Evolutionary conservation across 2,113 vertebrate genomes (phyloP).

Genomic region (Paraplagusia blochii): DNA sequence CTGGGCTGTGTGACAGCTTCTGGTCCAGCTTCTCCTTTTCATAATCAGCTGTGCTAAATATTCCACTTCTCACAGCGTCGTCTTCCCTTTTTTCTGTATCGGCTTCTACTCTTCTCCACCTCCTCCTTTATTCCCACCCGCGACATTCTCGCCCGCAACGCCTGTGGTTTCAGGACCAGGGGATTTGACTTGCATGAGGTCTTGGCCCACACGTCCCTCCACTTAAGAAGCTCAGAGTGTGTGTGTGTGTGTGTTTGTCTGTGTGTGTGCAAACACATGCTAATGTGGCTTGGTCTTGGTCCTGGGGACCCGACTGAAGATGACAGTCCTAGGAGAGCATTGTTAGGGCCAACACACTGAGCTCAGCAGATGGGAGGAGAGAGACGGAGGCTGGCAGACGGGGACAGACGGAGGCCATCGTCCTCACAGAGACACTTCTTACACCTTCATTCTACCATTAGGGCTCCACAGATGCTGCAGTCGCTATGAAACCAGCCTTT

Average conservation of each 20-base stretch:
- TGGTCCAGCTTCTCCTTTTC: conserved; percentile 43
- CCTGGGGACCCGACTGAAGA: conserved; percentile 66
- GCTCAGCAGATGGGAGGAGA: conserved; percentile 53
- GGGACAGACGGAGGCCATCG: conserved; percentile 26
- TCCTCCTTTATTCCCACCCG: conserved; percentile 9
- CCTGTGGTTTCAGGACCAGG: conserved; percentile 46
- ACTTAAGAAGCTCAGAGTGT: conserved; percentile 50
- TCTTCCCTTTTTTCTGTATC: conserved; percentile 30
- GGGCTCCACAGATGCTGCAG: conserved; percentile 44
- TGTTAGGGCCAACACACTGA: conserved; percentile 52
- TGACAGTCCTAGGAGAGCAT: conserved; percentile 65
- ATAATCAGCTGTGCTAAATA: conserved; percentile 37
- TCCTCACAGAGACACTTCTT: conserved; percentile 33
- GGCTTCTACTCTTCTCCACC: neutral
- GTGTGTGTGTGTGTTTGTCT: conserved; percentile 30
- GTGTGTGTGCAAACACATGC: conserved; percentile 56
- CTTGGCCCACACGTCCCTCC: conserved; percentile 59
- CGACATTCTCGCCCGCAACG: conserved; percentile 21
- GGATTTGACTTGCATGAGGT: conserved; percentile 67
- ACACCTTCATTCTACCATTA: conserved; percentile 24
- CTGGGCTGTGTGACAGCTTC: conserved; percentile 55
- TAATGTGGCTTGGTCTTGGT: conserved; percentile 61
- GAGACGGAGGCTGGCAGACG: conserved; percentile 30
- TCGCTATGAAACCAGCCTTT: conserved; percentile 71
- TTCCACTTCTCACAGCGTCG: conserved; percentile 42